Evolutionary conservation across 2,888 invertebrate genomes (phyloP).

Genomic region (Harpalus rufipes): DNA sequence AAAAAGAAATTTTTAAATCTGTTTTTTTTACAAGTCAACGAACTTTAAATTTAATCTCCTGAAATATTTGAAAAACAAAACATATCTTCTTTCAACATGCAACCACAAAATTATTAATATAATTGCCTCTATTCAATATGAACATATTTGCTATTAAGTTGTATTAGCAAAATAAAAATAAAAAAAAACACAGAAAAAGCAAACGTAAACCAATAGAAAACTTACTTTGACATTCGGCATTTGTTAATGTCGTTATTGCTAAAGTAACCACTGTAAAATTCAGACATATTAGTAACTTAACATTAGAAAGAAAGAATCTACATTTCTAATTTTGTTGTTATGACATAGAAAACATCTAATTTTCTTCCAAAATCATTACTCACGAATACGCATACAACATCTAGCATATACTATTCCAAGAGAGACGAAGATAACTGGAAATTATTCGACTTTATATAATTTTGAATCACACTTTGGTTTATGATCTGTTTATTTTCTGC

Average conservation of each 20-base stretch:
- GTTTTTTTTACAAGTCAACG: too few relatives aligned
- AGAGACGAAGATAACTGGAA: slow-evolving; percentile 62
- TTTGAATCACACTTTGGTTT: slow-evolving; percentile 35
- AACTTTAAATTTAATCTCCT: too few relatives aligned
- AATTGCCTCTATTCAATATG: background rate
- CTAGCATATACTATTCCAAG: slow-evolving; percentile 65
- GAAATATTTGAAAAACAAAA: too few relatives aligned
- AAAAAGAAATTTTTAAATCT: too few relatives aligned
- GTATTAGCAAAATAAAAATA: slow-evolving; percentile 29
- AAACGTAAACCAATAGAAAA: slow-evolving; percentile 68
- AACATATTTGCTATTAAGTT: background rate
- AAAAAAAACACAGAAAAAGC: slow-evolving; percentile 46
- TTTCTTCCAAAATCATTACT: slow-evolving; percentile 58
- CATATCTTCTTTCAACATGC: background rate
- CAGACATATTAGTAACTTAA: slow-evolving; percentile 63
- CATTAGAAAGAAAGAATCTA: slow-evolving; percentile 49
- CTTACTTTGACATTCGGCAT: slow-evolving; percentile 83
- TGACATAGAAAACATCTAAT: slow-evolving; percentile 48
- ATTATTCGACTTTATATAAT: slow-evolving; percentile 51
- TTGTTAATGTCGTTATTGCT: slow-evolving; percentile 76
- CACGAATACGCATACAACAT: slow-evolving; percentile 66
- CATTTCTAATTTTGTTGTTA: slow-evolving; percentile 26
- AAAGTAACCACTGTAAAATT: slow-evolving; percentile 69
- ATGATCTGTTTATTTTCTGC: slow-evolving; percentile 3
- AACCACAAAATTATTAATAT: background rate